Evolutionary conservation across 2,113 vertebrate species (phyloP).

Genomic region (Numida meleagris): DNA sequence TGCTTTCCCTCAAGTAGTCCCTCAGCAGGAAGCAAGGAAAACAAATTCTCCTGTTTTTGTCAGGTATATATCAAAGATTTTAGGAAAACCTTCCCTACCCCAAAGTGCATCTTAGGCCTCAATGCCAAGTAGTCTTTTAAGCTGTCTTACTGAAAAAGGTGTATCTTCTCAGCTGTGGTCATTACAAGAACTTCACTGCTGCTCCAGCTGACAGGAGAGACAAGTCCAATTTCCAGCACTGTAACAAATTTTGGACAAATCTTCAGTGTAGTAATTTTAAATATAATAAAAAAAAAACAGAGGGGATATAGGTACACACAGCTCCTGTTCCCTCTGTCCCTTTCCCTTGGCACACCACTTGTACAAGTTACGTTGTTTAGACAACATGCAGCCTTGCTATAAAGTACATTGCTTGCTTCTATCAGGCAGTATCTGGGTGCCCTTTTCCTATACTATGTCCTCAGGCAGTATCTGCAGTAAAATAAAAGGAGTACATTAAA

Average conservation of each 20-base stretch:
- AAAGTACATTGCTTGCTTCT: background rate
- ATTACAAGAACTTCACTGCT: background rate
- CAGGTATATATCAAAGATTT: background rate
- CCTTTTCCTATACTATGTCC: background rate
- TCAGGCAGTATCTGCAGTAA: background rate
- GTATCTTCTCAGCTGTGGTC: background rate
- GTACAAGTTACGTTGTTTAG: background rate
- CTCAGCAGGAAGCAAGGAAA: background rate
- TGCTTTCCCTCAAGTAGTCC: background rate
- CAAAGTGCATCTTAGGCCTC: background rate
- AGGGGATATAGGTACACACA: background rate
- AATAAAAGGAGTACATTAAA: conserved; percentile 20
- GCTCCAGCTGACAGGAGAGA: background rate
- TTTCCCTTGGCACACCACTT: background rate
- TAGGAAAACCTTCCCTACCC: background rate
- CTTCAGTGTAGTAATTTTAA: background rate
- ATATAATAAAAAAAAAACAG: background rate
- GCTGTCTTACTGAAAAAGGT: background rate
- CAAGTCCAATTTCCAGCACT: background rate
- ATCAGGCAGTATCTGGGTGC: accelerated
- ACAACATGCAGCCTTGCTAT: background rate
- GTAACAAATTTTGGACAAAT: background rate
- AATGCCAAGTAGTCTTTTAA: background rate
- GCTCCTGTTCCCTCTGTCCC: background rate
- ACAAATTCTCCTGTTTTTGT: background rate